These are phyloP conservation scores for Dendrocincla tyrannina DNA, from an alignment of 2,797 vertebrate genomes.

Conservation along the genomic window DNA sequence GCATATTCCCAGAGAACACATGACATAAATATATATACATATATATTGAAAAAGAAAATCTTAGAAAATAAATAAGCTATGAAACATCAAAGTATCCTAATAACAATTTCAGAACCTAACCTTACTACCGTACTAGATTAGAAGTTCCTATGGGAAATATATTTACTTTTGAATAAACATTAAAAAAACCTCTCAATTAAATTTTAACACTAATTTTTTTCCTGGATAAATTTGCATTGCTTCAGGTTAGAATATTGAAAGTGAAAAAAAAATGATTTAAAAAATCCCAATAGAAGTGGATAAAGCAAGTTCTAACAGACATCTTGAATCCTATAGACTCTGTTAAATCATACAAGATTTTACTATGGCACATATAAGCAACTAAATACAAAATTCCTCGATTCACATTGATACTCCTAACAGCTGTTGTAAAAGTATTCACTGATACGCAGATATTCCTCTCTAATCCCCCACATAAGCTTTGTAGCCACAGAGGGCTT, in stretches of 20 bases:
- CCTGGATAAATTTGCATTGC: neutral
- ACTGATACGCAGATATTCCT: slow-evolving; percentile 21
- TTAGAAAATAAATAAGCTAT: neutral
- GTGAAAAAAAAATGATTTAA: neutral
- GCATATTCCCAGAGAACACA: neutral
- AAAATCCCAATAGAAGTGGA: neutral
- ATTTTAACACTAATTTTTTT: neutral
- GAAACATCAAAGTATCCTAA: neutral
- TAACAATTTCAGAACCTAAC: neutral
- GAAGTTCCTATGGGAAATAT: neutral
- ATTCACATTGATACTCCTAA: slow-evolving; percentile 34
- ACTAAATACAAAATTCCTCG: slow-evolving; percentile 42
- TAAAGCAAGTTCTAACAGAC: neutral
- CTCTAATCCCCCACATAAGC: slow-evolving; percentile 51
- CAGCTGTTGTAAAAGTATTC: slow-evolving; percentile 39
- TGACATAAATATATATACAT: neutral
- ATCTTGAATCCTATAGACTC: neutral
- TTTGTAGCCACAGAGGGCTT: slow-evolving; percentile 49
- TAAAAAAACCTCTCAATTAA: neutral
- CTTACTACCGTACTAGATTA: neutral
- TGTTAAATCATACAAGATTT: neutral
- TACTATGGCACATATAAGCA: neutral
- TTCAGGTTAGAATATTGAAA: neutral
- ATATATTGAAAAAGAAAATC: neutral
- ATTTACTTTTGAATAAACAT: neutral